These are phyloP conservation scores for Mus minutoides DNA, from an alignment of 2,797 vertebrate species.

Conservation along the genomic window DNA sequence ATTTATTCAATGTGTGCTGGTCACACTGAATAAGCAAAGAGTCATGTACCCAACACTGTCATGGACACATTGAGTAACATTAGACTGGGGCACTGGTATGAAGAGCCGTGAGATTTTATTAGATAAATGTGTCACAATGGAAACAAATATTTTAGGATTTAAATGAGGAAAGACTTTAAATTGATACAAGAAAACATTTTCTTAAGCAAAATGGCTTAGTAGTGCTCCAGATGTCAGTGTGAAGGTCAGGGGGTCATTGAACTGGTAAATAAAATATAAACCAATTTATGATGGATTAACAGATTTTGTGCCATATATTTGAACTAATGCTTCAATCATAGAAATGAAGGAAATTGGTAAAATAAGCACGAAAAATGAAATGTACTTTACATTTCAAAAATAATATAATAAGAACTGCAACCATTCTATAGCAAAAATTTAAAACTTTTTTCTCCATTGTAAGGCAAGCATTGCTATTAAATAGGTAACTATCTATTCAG, in stretches of 20 bases:
- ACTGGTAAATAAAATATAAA: conserved; percentile 54
- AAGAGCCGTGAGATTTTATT: not conserved
- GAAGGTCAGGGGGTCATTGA: not conserved
- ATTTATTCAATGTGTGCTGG: not conserved
- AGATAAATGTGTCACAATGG: conserved; percentile 14
- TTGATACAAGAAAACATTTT: conserved; percentile 9
- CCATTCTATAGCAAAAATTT: not conserved
- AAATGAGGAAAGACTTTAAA: not conserved
- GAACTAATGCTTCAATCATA: not conserved
- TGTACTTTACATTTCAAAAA: conserved; percentile 5
- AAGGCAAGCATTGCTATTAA: not conserved
- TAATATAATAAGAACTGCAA: not conserved
- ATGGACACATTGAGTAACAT: not conserved
- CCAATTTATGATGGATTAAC: not conserved
- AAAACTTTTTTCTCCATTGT: not conserved
- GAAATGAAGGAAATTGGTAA: conserved; percentile 1
- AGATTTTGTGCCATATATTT: not conserved
- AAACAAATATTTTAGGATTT: conserved; percentile 28
- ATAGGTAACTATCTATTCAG: not conserved
- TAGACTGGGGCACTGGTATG: not conserved
- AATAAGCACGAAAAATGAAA: conserved; percentile 16
- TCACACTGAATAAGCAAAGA: conserved; percentile 24
- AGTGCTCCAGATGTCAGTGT: conserved; percentile 8
- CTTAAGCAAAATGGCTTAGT: conserved; percentile 34
- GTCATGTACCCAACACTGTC: not conserved